Evolutionary conservation across 2,888 invertebrate species (phyloP), one percentile per base, ranked within the genome.

Genomic region (Labia minor): DNA sequence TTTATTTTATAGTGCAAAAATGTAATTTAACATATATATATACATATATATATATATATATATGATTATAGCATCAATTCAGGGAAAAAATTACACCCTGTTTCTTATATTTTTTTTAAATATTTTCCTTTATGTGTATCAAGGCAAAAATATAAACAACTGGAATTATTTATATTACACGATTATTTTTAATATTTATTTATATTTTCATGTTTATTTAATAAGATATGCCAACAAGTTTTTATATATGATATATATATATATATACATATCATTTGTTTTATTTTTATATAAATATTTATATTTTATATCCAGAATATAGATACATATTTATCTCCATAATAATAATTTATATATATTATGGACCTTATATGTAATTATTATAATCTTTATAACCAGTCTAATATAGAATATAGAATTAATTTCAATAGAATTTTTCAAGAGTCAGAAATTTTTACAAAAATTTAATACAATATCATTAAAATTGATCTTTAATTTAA

Each of bases 241-340:
- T 77, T 83, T 83, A 84, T 84, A 84, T 83, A 84, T 84, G 84
- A 84, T 84, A 83, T 84, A 84, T 84, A 84, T 83, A 82, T 84
- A 84, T 82, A 83, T 85, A 85, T 86, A 83, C 86, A 86, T 86
- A 84, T 83, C 85, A 85, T 85, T 85, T 84, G 83, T 85, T 80
- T 86, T 86, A 86, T 86, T 86, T 86, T 86, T 86, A 86, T 86
- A 86, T 86, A 85, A 86, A 86, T 86, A 86, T 33, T 33, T n/a
- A n/a, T n/a, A n/a, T n/a, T n/a, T n/a, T n/a, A n/a, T n/a, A n/a
- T n/a, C n/a, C n/a, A n/a, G n/a, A n/a, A n/a, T 33, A 8, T 33
- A 33, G 33, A 33, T 6, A 33, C 6, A 33, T 33, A 33, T 33
- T 11, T 33, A 33, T n/a, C n/a, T n/a, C n/a, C n/a, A n/a, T n/a